Base-by-base conservation (phyloP, 2,113 vertebrate genomes). In the Syngnathus typhle region DNA sequence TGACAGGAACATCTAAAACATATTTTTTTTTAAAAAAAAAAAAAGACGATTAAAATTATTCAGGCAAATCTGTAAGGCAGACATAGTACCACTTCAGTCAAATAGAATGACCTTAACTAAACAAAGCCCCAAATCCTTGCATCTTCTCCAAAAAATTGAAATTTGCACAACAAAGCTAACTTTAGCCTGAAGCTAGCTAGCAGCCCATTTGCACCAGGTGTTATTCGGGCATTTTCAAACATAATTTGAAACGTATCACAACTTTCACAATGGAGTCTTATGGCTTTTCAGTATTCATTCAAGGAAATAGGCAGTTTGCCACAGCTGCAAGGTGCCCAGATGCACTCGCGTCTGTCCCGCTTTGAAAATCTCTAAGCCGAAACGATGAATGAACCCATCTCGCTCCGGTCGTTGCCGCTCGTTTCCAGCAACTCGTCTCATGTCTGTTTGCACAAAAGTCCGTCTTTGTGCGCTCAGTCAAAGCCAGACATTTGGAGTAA, bases 401-500 rank as follows among this genome's bases (percentile, higher is more conserved):
- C 19, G 38, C 19, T 21, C 19, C 3, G 60, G 38, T 43, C 5
- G 9, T 61, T 43, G 37, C 38, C 18, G n/a, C 38, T 21, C 23
- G 5, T 41, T 61, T 61, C 60, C 0, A 61, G 38, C 59, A 7
- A 39, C 18, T 41, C 59, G 12, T 43, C 37, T 43, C 39, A 7
- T 21, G 37, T 61, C 60, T 43, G 60, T 21, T 41, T 39, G 36
- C 58, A 38, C 36, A 60, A 39, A 39, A 60, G 58, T 60, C 32
- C 38, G 60, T 43, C 38, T 61, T 61, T 43, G 37, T 61, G 60
- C 38, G 38, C 39, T 61, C 37, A 61, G 60, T 61, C 60, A 61
- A 41, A 61, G 60, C 60, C 37, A 61, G 60, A 61, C 60, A 61
- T 43, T 41, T 41, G 60, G 60, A 61, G 60, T 61, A 61, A 61